Evolutionary conservation across 2,113 vertebrate genomes (phyloP).

Genomic region (Mirza zaza): DNA sequence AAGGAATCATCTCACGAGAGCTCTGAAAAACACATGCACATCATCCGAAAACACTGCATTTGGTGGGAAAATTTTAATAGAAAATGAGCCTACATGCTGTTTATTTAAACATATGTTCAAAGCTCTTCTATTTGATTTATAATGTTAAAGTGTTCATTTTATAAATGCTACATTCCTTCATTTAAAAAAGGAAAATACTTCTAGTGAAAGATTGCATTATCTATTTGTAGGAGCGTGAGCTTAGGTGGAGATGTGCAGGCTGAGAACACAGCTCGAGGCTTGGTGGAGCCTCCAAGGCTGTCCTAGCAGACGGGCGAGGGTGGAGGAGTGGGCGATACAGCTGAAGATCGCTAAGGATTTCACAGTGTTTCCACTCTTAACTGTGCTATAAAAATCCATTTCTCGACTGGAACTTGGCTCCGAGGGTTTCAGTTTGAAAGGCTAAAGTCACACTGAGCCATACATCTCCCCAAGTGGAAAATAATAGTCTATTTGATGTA

Average conservation of each 20-base stretch:
- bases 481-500: not conserved
- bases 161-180: not conserved
- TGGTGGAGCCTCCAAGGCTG: rapidly evolving
- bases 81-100: not conserved
- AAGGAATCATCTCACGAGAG: not conserved
- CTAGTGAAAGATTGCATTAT: not conserved
- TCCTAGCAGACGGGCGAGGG: not conserved
- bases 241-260: not conserved
- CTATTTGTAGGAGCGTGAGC: not conserved
- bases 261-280: not conserved
- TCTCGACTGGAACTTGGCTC: not conserved
- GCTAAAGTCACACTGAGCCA: not conserved
- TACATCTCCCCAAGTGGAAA: not conserved
- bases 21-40: no score
- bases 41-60: no score
- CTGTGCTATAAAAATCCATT: not conserved
- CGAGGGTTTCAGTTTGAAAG: not conserved
- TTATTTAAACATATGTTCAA: not conserved
- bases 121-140: conserved; percentile 24
- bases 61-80: not conserved
- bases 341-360: not conserved
- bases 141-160: not conserved
- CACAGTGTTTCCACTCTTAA: not conserved
- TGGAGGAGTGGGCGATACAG: rapidly evolving
- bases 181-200: not conserved